phyloP scores from a whole-genome alignment of 2,113 vertebrate species.

The Mesoclemmys tuberculata region DNA sequence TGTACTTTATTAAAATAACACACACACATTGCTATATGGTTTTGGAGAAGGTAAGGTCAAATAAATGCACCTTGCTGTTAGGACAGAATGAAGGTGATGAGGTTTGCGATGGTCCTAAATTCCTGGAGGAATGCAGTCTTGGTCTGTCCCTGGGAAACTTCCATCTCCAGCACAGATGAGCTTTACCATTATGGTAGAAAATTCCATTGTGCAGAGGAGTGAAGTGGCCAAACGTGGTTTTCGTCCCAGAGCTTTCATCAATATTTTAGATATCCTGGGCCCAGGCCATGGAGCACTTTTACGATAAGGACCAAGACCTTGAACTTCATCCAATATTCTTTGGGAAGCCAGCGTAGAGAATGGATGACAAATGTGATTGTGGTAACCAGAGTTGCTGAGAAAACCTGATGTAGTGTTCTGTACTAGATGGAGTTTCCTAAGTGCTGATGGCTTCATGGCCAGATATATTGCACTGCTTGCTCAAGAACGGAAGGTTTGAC shows the following conservation, averaged over 20 bases:
- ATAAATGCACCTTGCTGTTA: too few relatives aligned
- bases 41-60: too few relatives aligned
- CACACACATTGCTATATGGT: too few relatives aligned
- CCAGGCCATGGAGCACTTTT: too few relatives aligned
- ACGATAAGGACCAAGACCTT: too few relatives aligned
- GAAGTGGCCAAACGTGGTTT: background rate
- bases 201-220: background rate
- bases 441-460: background rate
- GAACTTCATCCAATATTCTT: too few relatives aligned
- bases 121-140: background rate
- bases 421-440: too few relatives aligned
- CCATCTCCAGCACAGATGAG: background rate
- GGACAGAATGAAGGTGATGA: background rate
- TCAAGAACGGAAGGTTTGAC: background rate
- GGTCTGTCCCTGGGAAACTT: background rate
- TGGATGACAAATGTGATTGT: too few relatives aligned
- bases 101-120: background rate
- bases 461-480: background rate
- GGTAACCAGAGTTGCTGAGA: too few relatives aligned
- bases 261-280: background rate
- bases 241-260: background rate
- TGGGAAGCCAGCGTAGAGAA: too few relatives aligned
- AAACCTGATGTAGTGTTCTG: too few relatives aligned
- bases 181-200: background rate
- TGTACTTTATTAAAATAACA: too few relatives aligned